Conservation (phyloP, 2,113 vertebrate species). For the Nyctibius bracteatus region DNA sequence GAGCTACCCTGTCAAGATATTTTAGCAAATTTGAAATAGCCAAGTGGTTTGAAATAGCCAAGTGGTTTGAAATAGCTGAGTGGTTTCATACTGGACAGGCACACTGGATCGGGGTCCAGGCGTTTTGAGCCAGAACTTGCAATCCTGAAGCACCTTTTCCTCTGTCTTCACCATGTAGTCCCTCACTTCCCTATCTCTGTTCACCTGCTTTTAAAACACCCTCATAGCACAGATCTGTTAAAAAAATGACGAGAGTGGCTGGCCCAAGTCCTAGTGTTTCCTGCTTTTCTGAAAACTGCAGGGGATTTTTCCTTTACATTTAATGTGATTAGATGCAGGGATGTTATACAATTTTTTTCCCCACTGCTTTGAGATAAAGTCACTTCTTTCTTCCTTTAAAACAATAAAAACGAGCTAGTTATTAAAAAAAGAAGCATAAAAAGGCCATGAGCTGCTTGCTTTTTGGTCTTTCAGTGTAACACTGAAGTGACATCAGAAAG, state of each 20-base stretch:
- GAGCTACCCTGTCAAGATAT: background rate
- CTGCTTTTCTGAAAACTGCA: background rate
- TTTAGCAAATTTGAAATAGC: background rate
- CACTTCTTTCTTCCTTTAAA: background rate
- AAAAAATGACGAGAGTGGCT: background rate
- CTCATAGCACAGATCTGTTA: background rate
- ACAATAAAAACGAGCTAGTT: background rate
- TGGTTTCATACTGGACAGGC: background rate
- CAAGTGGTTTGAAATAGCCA: background rate
- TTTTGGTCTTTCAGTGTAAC: background rate
- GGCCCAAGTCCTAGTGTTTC: background rate
- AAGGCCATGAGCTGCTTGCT: background rate
- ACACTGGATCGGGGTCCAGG: fast-evolving
- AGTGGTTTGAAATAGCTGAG: background rate
- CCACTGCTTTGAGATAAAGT: background rate
- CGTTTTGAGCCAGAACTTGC: background rate
- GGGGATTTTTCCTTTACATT: background rate
- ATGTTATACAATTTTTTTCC: no score
- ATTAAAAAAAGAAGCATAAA: no score
- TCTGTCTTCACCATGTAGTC: background rate
- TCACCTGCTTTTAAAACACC: background rate
- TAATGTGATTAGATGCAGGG: background rate
- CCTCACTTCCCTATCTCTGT: background rate
- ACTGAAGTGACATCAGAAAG: background rate
- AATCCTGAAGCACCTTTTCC: background rate